Base-by-base conservation (phyloP, 2,113 vertebrate genomes). In the Pomatorhinus ruficollis region DNA sequence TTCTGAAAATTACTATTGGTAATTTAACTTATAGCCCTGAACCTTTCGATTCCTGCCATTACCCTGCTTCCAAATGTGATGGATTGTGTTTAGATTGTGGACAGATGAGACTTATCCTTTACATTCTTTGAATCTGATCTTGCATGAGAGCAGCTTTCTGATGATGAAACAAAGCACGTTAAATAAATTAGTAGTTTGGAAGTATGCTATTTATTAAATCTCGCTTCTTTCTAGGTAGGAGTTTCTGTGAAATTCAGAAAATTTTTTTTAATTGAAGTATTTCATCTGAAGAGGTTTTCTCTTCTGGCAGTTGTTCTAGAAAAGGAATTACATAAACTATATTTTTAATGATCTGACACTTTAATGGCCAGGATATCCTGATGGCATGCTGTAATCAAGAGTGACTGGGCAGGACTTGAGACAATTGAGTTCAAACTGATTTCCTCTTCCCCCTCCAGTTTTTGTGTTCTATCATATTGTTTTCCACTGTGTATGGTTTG, bases 311-410 rank as follows among this genome's bases (percentile, higher is more conserved):
- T 86, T 86, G 47, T 80, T 93, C 27, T 88, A 93, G 87, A 49
- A 88, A 86, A 80, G 22, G 25, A 81, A 49, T 94, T 90, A 71
- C 59, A 75, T 95, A 90, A 97, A 93, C 76, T 87, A 17, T 25
- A 27, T 83, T 95, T 93, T 94, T 90, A 94, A 81, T 96, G 28
- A 53, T 61, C 72, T 95, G 93, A 91, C 85, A 93, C 21, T 69
- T 95, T 96, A 93, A 93, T 91, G 71, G 85, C 57, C 93, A 93
- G 93, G 93, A 97, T 96, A 96, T 97, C 95, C 96, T 96, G 76
- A 27, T 88, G 49, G 50, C 64, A 83, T 75, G 35, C 79, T 6
- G 13, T 90, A 92, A 94, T 96, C 93, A 94, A 88, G 92, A 90
- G 70, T 80, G 92, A 77, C 71, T 88, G 87, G 83, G 76, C 64